Evolutionary conservation across 2,888 invertebrate genomes (phyloP).

Genomic region (Agelastica alni): DNA sequence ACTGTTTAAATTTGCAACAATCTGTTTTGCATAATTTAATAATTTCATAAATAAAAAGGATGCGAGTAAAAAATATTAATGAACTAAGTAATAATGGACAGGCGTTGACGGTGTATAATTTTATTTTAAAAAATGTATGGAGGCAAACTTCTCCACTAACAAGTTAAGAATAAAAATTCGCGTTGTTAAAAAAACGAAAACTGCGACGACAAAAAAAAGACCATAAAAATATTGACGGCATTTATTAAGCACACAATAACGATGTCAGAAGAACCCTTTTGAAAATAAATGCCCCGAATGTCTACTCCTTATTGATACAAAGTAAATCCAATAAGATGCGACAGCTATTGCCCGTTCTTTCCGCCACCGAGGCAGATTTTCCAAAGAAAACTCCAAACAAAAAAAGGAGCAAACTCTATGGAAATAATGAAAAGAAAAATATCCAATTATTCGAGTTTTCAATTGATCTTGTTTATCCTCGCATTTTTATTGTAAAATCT

Average conservation of each 20-base stretch:
- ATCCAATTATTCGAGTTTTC: slow-evolving; percentile 36
- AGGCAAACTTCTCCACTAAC: no score
- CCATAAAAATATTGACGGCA: slow-evolving; percentile 30
- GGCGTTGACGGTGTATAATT: no score
- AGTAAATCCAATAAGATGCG: slow-evolving; percentile 47
- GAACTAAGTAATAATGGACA: no score
- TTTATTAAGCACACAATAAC: slow-evolving; percentile 42
- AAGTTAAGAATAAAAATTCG: no score
- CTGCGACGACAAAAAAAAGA: no score
- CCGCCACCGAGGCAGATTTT: slow-evolving; percentile 24
- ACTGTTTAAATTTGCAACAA: no score
- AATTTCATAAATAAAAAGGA: no score
- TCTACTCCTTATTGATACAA: slow-evolving; percentile 46
- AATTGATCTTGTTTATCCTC: slow-evolving; percentile 27
- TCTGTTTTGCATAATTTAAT: no score
- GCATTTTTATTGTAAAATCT: not conserved
- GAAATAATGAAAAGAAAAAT: slow-evolving; percentile 36
- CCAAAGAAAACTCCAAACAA: slow-evolving; percentile 22
- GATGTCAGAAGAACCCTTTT: slow-evolving; percentile 38
- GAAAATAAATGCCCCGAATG: slow-evolving; percentile 41
- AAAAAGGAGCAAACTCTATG: slow-evolving; percentile 28
- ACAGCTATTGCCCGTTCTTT: slow-evolving; percentile 44
- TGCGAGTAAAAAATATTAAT: no score
- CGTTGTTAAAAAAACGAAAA: no score
- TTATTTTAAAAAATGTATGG: no score